Base-by-base conservation (phyloP, 2,888 invertebrate species). In the Drosophila mayaguana region DNA sequence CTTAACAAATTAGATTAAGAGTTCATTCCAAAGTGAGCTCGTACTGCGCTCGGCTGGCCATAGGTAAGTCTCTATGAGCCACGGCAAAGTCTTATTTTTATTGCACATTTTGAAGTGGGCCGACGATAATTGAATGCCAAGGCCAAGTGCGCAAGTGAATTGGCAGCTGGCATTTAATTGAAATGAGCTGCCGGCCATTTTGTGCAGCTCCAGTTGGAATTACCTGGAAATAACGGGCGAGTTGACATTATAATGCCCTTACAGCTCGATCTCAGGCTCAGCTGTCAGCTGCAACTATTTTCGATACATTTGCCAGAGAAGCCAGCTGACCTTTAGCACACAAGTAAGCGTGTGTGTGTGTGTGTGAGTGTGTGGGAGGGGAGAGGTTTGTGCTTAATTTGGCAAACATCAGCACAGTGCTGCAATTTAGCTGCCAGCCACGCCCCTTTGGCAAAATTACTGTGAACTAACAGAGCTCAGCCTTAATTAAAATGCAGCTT, bases 41-140 rank as follows among this genome's bases (percentile, higher is more conserved):
- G 46, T 11, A 5, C 16, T n/a, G 25, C 25, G 46, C n/a, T 25
- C 25, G 11, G n/a, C 28, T 3, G 12, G 11, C 42, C 1, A 8
- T 9, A 25, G 25, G 25, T 3, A 18, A 42, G 18, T 5, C 18
- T 2, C 18, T 11, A 11, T 42, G 9, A 11, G 11, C 18, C 18
- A 42, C 11, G 42, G n/a, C 1, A 16, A n/a, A 18, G 32, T 32
- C 12, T 32, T 48, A 32, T 32, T 32, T 50, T 50, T 18, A 32
- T 50, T 18, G 16, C 28, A 9, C 25, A 16, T 16, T 46, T 46
- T 3, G 40, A 9, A 0, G 9, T n/a, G 1, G 48, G 48, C 48
- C n/a, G 48, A n/a, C 43, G 51, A 38, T 67, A 77, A 81, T 81
- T 69, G 64, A 63, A 71, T 62, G 54, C 43, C 79, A 75, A 68